These are phyloP conservation scores for Xiphophorus couchianus DNA, from an alignment of 2,113 vertebrate genomes.

Conservation along the genomic window DNA sequence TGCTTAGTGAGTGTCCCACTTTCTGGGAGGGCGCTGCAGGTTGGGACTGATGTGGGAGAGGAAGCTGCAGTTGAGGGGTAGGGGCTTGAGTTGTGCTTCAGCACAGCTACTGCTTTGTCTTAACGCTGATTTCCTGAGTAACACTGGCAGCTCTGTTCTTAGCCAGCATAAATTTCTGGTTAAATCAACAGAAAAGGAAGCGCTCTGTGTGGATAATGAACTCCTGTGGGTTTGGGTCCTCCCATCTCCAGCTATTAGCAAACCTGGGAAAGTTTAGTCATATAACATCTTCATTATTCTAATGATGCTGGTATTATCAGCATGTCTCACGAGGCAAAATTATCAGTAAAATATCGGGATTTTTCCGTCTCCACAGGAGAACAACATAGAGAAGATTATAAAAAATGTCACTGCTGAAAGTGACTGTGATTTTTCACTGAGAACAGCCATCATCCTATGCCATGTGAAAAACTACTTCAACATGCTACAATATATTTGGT, in stretches of 20 bases:
- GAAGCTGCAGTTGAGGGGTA: constrained; percentile 29
- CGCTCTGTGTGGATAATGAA: constrained; percentile 10
- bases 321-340: neutral
- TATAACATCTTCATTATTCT: neutral
- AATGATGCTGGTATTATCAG: neutral
- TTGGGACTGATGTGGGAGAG: constrained; percentile 43
- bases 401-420: neutral
- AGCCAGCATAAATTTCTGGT: constrained; percentile 12
- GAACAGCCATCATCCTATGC: neutral
- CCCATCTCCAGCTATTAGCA: neutral
- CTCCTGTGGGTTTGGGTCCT: neutral
- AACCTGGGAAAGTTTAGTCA: neutral
- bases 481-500: neutral
- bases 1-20: constrained; percentile 1
- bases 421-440: neutral
- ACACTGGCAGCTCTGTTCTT: constrained; percentile 54
- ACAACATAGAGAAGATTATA: neutral
- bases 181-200: constrained; percentile 29
- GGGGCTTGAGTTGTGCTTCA: constrained; percentile 17
- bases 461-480: neutral
- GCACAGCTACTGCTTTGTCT: constrained; percentile 62
- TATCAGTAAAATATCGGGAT: neutral
- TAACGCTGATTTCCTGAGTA: constrained; percentile 16
- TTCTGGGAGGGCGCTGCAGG: constrained; percentile 15
- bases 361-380: neutral